Conservation (phyloP, 2,797 vertebrate genomes). For the Gymnothorax reevesii region DNA sequence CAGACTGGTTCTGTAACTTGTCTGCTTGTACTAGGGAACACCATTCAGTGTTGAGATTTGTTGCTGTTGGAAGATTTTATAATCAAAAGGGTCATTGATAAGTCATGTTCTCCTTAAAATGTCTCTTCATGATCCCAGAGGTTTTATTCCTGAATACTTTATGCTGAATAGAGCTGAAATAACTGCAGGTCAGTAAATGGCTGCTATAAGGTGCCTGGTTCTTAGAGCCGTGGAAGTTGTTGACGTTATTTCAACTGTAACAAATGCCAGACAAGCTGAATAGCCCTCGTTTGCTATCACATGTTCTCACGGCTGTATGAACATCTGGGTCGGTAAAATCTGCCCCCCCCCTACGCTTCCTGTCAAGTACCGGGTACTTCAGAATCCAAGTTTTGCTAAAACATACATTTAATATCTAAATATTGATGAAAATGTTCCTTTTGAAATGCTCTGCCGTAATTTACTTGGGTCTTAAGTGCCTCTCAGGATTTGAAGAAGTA, state of each 20-base stretch:
- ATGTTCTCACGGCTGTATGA: not conserved
- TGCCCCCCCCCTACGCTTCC: too few relatives aligned
- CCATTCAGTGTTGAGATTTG: not conserved
- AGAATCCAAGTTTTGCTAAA: not conserved
- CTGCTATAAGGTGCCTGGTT: too few relatives aligned
- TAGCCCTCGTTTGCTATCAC: not conserved
- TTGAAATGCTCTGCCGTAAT: not conserved
- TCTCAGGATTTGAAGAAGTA: not conserved
- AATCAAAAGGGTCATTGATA: not conserved
- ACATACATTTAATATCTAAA: not conserved
- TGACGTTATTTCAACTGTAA: not conserved
- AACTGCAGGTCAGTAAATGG: too few relatives aligned
- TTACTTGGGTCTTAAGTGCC: not conserved
- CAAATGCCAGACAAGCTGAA: not conserved
- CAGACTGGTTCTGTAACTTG: not conserved
- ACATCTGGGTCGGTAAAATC: not conserved
- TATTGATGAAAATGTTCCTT: not conserved
- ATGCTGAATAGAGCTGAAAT: not conserved
- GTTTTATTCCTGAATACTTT: not conserved
- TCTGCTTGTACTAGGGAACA: not conserved
- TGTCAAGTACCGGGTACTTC: not conserved
- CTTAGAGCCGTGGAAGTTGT: not conserved
- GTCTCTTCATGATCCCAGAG: not conserved
- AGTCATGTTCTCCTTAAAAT: not conserved
- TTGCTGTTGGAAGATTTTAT: too few relatives aligned